Conservation (phyloP, 2,113 vertebrate genomes). For the Triplophysa rosa region DNA sequence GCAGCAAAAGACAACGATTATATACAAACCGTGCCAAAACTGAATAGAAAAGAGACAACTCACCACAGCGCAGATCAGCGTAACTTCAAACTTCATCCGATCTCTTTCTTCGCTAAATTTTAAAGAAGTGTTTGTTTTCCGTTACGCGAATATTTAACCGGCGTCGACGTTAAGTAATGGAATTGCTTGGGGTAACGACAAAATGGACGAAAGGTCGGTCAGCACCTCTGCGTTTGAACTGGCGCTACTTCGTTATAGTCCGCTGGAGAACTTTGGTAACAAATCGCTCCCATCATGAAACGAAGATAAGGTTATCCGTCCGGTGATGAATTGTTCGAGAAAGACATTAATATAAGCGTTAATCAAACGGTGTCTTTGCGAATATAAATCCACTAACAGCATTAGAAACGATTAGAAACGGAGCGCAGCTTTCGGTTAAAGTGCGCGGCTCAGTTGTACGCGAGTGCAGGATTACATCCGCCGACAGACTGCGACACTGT, state of each 20-base stretch:
- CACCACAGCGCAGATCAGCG: constrained; percentile 66
- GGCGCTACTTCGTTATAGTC: constrained; percentile 53
- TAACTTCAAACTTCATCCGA: constrained; percentile 63
- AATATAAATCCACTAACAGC: constrained; percentile 68
- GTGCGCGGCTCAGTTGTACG: constrained; percentile 21
- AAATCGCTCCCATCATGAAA: constrained; percentile 44
- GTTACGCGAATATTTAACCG: background rate
- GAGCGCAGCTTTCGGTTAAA: constrained; percentile 54
- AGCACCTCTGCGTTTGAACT: constrained; percentile 54
- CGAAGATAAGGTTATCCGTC: constrained; percentile 59
- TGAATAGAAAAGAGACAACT: constrained; percentile 55
- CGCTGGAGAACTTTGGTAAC: constrained; percentile 67
- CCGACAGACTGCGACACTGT: constrained; percentile 60
- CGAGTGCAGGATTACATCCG: constrained; percentile 46
- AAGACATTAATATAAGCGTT: constrained; percentile 63
- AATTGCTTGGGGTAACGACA: constrained; percentile 35
- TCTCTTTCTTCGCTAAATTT: constrained; percentile 63
- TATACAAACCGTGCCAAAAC: background rate
- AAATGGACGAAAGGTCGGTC: constrained; percentile 38
- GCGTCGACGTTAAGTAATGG: background rate
- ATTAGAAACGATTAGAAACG: constrained; percentile 46
- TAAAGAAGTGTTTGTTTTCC: constrained; percentile 31
- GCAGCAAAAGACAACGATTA: background rate
- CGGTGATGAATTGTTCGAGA: constrained; percentile 53
- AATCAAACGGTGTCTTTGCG: constrained; percentile 59